Base-by-base conservation (phyloP, 2,797 vertebrate species). In the Momotus momota region DNA sequence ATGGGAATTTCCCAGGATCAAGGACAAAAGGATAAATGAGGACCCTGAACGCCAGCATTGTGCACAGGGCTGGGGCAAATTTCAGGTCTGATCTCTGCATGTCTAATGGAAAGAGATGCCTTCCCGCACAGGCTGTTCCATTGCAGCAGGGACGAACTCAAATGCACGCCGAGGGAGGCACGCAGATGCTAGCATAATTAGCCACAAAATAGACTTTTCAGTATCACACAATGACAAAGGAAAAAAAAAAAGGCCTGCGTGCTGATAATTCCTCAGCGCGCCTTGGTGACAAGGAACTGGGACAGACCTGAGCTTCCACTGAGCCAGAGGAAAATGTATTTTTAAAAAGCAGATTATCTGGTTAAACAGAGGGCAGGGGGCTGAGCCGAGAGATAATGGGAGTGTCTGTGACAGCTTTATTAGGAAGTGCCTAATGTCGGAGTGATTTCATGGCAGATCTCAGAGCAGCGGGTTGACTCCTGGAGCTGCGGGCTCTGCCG, bases 341-440 rank as follows among this genome's bases (percentile, higher is more conserved):
- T 96, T 94, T 93, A 88, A 97, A 96, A 96, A 96, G 96, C 86
- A 96, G 97, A 97, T 97, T 97, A 97, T 97, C 96, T 96, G 97
- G 97, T 97, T 97, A 97, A 97, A 95, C 97, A 92, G 93, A 97
- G 97, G 97, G 96, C 97, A 97, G 89, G 96, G 94, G 94, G 96
- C 95, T 96, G 94, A 91, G 95, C 94, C 1, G 0, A 48, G 55
- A 91, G 92, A 97, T 95, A 96, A 96, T 88, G 93, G 95, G 93
- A 91, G 91, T 88, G 94, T 81, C 93, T 85, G 81, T 97, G 96
- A 97, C 97, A 96, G 97, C 96, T 97, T 97, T 97, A 96, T 97
- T 97, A 97, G 94, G 87, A 93, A 96, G 95, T 77, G 95, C 90
- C 97, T 96, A 95, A 90, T 3, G 95, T 93, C 90, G 31, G 33